Base-by-base conservation (phyloP, 2,113 vertebrate genomes). In the Collichthys lucidus region DNA sequence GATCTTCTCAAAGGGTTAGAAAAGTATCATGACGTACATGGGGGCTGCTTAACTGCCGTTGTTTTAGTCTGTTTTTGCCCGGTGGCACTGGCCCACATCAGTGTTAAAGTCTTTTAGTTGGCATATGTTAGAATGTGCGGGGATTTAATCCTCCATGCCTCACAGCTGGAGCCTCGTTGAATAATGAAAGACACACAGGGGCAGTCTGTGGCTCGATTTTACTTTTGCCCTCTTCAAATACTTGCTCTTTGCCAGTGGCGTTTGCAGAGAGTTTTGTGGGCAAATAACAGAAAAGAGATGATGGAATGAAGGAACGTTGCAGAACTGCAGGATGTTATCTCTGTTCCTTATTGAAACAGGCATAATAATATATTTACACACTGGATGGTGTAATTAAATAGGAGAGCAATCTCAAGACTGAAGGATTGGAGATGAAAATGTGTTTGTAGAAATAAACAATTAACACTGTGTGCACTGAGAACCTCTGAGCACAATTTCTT, bases 121-220 rank as follows among this genome's bases (percentile, higher is more conserved):
- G 90, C 91, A 92, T 88, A 92, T 90, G 91, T 85, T 87, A 66
- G 71, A 84, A 89, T 92, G 92, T 88, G 90, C 80, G 87, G 35
- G 91, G 93, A 92, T 93, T 94, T 94, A 95, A 94, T 95, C 92
- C 92, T 82, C 91, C 52, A 87, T 89, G 91, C 88, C 92, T 91
- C 90, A 89, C 87, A 92, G 92, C 89, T 89, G 92, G 90, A 91
- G 82, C 89, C 91, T 91, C 66, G 86, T 81, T 94, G 87, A 94
- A 95, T 95, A 92, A 95, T 94, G 92, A 86, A 94, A 88, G 84
- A 92, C 86, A 72, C 76, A 89, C 87, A 83, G 89, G 92, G 92
- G 89, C 90, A 87, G 88, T 89, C 79, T 83, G 87, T 82, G 82
- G 87, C 89, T 92, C 84, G 79, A 88, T 94, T 91, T 89, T 82